phyloP scores from a whole-genome alignment of 2,888 invertebrate species.

The Oxyteleia sp. region DNA sequence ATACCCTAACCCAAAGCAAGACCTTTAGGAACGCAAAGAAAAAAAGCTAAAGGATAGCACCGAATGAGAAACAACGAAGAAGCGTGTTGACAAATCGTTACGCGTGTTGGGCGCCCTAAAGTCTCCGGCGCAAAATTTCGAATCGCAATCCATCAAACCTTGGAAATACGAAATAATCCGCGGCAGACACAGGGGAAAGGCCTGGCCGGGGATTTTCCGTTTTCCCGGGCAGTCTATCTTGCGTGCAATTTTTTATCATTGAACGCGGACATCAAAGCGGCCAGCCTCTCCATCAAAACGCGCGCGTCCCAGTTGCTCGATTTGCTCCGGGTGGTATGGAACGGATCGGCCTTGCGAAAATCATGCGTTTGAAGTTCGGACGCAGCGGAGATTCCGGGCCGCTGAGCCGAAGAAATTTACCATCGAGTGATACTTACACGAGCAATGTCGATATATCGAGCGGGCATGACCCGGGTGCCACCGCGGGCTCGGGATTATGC shows the following conservation, averaged over 20 bases:
- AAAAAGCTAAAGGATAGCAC: no score
- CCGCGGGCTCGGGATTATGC: slow-evolving; percentile 60
- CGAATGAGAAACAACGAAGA: no score
- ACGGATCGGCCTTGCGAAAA: slow-evolving; percentile 63
- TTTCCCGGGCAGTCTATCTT: slow-evolving; percentile 62
- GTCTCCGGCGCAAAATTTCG: slow-evolving; percentile 17
- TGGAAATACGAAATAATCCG: slow-evolving; percentile 35
- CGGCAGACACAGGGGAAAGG: neutral
- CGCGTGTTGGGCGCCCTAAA: slow-evolving; percentile 2
- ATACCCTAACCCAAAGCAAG: no score
- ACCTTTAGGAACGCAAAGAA: no score
- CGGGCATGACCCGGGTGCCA: slow-evolving; percentile 56
- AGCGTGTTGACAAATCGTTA: no score
- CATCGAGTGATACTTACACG: slow-evolving; percentile 70
- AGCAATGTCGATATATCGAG: slow-evolving; percentile 65
- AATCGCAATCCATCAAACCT: slow-evolving; percentile 51
- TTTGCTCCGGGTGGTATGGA: slow-evolving; percentile 45
- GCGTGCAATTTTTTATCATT: slow-evolving; percentile 61
- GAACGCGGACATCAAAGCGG: slow-evolving; percentile 68
- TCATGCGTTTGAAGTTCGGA: slow-evolving; percentile 74
- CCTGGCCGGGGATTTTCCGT: slow-evolving; percentile 44
- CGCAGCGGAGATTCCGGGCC: slow-evolving; percentile 66
- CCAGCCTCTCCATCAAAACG: slow-evolving; percentile 58
- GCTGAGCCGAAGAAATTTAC: slow-evolving; percentile 68
- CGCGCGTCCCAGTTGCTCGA: slow-evolving; percentile 70